These are phyloP conservation scores for Stichopus horrens DNA, from an alignment of 53 echinoderm and acorn worm species.

Conservation along the genomic window DNA sequence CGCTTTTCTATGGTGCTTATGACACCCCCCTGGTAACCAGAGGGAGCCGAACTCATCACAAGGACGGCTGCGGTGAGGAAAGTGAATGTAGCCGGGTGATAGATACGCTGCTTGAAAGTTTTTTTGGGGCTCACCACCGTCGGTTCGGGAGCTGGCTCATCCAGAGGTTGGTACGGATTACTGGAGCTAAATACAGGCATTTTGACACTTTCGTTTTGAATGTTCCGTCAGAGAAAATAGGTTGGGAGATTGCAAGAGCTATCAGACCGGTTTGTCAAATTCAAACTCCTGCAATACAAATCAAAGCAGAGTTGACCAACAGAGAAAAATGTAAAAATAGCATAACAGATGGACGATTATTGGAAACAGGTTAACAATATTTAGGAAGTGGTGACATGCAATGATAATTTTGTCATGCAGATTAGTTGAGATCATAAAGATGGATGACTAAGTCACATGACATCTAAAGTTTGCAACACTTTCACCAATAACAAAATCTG, in stretches of 20 bases:
- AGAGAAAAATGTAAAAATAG: background rate
- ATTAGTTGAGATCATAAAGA: too few relatives aligned
- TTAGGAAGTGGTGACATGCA: too few relatives aligned
- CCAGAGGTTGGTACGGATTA: conserved; percentile 12
- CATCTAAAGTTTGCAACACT: too few relatives aligned
- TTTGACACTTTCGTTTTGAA: background rate
- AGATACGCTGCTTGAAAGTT: conserved; percentile 10
- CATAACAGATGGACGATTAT: background rate
- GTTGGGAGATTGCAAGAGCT: background rate
- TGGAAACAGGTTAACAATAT: too few relatives aligned
- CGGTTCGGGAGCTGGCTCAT: conserved; percentile 19
- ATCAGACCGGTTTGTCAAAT: too few relatives aligned
- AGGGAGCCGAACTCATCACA: conserved; percentile 18
- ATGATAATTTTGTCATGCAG: too few relatives aligned
- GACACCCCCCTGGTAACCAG: conserved; percentile 22
- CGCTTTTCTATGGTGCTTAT: conserved; percentile 32
- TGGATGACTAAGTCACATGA: too few relatives aligned
- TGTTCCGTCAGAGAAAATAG: background rate
- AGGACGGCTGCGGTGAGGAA: background rate
- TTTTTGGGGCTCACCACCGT: background rate
- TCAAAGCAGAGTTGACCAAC: too few relatives aligned
- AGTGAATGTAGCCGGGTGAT: conserved; percentile 24
- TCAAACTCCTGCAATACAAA: too few relatives aligned
- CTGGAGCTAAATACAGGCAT: conserved; percentile 14
- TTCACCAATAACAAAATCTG: too few relatives aligned